Evolutionary conservation across 2,113 vertebrate genomes (phyloP).

Genomic region (Mormyrus iriodes): DNA sequence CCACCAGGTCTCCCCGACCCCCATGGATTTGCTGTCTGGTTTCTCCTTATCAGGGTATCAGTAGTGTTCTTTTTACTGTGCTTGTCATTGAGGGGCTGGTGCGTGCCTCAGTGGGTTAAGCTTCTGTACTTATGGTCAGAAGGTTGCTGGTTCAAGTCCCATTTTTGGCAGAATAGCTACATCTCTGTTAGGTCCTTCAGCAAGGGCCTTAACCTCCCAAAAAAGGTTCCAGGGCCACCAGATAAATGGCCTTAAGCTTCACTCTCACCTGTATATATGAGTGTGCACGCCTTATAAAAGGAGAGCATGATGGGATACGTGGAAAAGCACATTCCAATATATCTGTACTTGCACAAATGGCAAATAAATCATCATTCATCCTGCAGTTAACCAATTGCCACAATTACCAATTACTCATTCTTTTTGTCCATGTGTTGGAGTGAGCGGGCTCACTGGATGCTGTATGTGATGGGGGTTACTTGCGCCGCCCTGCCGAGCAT

Average conservation of each 20-base stretch:
- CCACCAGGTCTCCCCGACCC: not conserved
- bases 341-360: not conserved
- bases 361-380: not conserved
- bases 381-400: slow-evolving; percentile 55
- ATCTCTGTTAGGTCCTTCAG: not conserved
- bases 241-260: not conserved
- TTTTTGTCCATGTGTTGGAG: not conserved
- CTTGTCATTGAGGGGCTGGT: not conserved
- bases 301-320: not conserved
- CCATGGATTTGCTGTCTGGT: not conserved
- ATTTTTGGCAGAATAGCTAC: not conserved
- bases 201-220: not conserved
- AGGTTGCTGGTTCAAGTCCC: not conserved
- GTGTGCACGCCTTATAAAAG: not conserved
- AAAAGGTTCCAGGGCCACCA: not conserved
- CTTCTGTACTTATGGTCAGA: not conserved
- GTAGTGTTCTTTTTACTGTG: not conserved
- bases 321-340: not conserved
- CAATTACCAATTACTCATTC: slow-evolving; percentile 40
- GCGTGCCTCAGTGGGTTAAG: not conserved
- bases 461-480: not conserved
- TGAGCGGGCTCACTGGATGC: no score
- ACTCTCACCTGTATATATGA: not conserved
- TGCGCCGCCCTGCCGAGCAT: not conserved
- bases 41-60: not conserved